phyloP scores from a whole-genome alignment of 1,140 invertebrate genomes.

The Caerostris darwini region DNA sequence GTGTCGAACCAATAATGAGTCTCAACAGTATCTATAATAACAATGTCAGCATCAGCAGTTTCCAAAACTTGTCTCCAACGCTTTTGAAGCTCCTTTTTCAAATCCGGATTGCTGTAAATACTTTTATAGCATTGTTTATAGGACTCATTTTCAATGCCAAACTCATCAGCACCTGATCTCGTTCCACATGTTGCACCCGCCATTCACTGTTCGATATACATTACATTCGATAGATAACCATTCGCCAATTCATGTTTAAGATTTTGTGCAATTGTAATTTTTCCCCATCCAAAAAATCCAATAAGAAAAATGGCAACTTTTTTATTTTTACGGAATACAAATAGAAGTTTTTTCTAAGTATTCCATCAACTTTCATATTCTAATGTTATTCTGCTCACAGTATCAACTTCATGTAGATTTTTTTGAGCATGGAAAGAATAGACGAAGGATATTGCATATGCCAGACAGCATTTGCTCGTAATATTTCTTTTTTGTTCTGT shows the following conservation, averaged over 20 bases:
- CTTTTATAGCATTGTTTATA: neutral
- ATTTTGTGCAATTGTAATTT: neutral
- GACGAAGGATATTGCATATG: neutral
- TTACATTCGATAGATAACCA: too few species aligned
- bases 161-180: neutral
- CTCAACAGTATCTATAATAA: neutral
- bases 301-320: neutral
- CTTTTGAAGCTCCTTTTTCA: neutral
- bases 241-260: neutral
- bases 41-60: neutral
- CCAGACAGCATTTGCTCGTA: neutral
- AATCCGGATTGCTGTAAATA: neutral
- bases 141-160: neutral
- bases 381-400: neutral
- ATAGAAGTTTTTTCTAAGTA: neutral
- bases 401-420: neutral
- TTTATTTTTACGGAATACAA: neutral
- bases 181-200: neutral
- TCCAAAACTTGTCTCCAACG: neutral
- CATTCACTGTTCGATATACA: too few species aligned
- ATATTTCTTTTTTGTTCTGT: too few species aligned
- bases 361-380: neutral
- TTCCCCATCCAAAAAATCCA: neutral
- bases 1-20: neutral
- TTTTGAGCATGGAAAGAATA: neutral